Percentiles rank a stretch among this genome's conserved stretches.
Conservation (phyloP, 1,140 invertebrate genomes). For the Nylanderia fulva region DNA sequence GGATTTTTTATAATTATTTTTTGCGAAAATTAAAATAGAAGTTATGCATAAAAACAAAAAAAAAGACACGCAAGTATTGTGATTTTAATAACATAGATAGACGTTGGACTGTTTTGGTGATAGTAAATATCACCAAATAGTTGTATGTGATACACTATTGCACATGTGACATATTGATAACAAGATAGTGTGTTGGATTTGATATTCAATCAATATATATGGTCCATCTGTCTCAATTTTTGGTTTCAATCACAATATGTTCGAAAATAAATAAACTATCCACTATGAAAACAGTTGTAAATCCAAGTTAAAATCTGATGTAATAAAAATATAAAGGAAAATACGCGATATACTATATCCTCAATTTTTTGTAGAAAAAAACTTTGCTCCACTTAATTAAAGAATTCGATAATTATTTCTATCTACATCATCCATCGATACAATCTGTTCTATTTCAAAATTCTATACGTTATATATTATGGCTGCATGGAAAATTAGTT, state of each 20-base stretch:
- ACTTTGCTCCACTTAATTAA: neutral
- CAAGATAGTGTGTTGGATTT: constrained; percentile 34
- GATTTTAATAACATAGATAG: neutral
- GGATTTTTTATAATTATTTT: constrained; percentile 9
- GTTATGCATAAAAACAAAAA: constrained; percentile 10
- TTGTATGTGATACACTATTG: constrained; percentile 11
- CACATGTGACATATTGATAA: constrained; percentile 30
- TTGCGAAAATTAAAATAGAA: neutral
- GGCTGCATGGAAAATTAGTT: constrained; percentile 1
- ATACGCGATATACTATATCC: neutral
- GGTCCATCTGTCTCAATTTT: constrained; percentile 4
- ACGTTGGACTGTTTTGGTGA: neutral
- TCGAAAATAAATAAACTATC: constrained; percentile 22
- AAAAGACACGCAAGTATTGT: neutral
- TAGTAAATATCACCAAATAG: too few species aligned
- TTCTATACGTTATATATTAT: neutral
- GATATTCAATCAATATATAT: constrained; percentile 48
- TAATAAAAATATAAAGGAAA: neutral
- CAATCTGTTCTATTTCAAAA: neutral
- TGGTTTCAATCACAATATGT: constrained; percentile 20
- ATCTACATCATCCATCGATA: neutral
- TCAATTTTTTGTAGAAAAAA: neutral
- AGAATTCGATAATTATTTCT: neutral
- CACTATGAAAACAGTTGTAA: constrained; percentile 1
- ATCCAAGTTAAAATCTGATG: constrained; percentile 17